Evolutionary conservation across 2,888 invertebrate genomes (phyloP).

Genomic region (Tetropium fuscum): DNA sequence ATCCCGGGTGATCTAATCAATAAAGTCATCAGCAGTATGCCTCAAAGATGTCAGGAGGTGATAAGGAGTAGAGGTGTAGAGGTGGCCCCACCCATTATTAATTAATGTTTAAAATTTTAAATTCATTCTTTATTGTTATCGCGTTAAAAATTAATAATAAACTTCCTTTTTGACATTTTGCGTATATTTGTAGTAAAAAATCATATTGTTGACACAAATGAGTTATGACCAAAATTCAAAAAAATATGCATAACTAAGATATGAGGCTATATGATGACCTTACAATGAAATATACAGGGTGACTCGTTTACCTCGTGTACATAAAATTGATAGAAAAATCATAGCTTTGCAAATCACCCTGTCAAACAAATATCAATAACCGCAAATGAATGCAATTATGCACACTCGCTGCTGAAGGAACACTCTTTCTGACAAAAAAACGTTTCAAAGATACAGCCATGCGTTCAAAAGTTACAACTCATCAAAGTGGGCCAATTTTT

Average conservation of each 20-base stretch:
- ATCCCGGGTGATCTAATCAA: background rate
- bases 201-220: background rate
- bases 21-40: background rate
- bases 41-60: background rate
- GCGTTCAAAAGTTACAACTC: no score
- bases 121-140: background rate
- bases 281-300: background rate
- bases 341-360: background rate
- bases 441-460: no score
- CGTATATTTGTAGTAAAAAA: background rate
- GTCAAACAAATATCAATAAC: background rate
- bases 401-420: no score
- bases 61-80: background rate
- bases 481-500: no score
- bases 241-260: background rate
- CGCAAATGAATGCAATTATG: constrained; percentile 1
- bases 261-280: background rate
- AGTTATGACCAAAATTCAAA: constrained; percentile 1
- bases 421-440: no score
- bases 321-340: background rate
- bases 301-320: background rate
- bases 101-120: background rate
- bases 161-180: constrained; percentile 1
- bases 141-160: background rate
- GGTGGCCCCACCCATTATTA: background rate